Conservation (phyloP, 2,797 vertebrate species). For the Phoeniculus purpureus region DNA sequence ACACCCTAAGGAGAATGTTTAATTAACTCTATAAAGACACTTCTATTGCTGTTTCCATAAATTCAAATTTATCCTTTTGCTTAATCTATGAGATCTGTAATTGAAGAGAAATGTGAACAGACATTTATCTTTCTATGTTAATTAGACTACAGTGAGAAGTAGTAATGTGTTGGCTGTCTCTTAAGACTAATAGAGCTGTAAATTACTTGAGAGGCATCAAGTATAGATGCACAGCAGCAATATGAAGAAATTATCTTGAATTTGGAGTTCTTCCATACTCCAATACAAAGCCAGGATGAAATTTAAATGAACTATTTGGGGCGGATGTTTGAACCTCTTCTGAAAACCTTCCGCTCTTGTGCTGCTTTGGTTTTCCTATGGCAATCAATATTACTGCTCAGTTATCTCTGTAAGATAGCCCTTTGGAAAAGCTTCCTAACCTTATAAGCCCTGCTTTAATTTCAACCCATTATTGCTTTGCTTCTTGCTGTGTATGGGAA, state of each 20-base stretch:
- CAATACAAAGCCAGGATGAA: neutral
- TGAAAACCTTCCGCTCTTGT: neutral
- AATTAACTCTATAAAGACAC: neutral
- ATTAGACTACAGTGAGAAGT: neutral
- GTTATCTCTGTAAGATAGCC: fast-evolving
- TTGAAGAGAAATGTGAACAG: neutral
- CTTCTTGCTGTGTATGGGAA: neutral
- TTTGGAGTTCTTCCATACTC: neutral
- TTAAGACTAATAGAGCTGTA: neutral
- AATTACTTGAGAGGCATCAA: neutral
- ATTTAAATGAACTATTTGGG: neutral
- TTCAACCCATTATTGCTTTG: neutral
- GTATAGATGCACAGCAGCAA: neutral
- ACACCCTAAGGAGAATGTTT: neutral
- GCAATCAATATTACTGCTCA: neutral
- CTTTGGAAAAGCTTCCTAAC: neutral
- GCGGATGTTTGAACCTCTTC: neutral
- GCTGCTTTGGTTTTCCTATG: neutral
- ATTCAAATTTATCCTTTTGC: neutral
- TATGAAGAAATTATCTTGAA: neutral
- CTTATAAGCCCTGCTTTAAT: neutral
- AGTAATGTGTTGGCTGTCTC: neutral
- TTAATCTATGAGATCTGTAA: neutral
- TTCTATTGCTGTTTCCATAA: neutral
- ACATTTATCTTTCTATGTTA: neutral